phyloP scores from a whole-genome alignment of 1,140 invertebrate genomes.

The Macrotrachela quadricornifera region DNA sequence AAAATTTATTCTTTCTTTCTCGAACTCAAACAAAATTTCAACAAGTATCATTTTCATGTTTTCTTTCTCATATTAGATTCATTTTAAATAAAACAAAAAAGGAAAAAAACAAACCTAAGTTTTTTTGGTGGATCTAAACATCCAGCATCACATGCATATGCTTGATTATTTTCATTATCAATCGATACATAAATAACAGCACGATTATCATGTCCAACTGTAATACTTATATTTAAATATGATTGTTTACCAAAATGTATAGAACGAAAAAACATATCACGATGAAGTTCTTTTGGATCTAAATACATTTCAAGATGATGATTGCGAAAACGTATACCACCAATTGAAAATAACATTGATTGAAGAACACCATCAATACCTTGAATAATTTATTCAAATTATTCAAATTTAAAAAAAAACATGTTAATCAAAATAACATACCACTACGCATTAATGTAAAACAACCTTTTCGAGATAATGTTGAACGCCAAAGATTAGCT shows the following conservation, averaged over 20 bases:
- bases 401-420: constrained; percentile 3
- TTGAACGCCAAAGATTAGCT: constrained; percentile 62
- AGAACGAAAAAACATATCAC: constrained; percentile 53
- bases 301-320: constrained; percentile 60
- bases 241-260: constrained; percentile 67
- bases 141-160: constrained; percentile 74
- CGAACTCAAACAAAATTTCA: no score
- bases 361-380: constrained; percentile 65
- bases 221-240: constrained; percentile 64
- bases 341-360: constrained; percentile 67
- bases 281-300: constrained; percentile 64
- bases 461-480: constrained; percentile 53
- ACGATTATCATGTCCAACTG: constrained; percentile 56
- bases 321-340: constrained; percentile 58
- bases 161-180: constrained; percentile 56
- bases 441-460: constrained; percentile 22
- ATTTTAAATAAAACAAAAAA: no score
- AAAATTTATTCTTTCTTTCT: no score
- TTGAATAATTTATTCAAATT: not conserved
- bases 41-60: no score
- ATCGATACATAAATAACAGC: constrained; percentile 58
- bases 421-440: constrained; percentile 9
- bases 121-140: constrained; percentile 54
- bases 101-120: constrained; percentile 43
- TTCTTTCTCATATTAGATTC: no score